phyloP scores from a whole-genome alignment of 2,888 invertebrate species.

The Pachycephus smyrnensis region DNA sequence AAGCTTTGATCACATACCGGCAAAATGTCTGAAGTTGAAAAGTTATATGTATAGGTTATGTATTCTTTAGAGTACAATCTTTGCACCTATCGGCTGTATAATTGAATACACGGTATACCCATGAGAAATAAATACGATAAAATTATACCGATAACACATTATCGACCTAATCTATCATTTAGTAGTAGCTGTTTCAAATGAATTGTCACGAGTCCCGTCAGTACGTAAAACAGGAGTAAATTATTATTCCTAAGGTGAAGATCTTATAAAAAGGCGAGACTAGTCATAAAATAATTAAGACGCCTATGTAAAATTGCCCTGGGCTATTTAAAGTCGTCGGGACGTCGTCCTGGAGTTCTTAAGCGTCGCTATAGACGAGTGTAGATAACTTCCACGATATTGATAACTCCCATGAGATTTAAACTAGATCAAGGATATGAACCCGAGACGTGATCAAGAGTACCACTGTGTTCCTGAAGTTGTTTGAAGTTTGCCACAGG shows the following conservation, averaged over 20 bases:
- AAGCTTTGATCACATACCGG: not conserved
- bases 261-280: not conserved
- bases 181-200: not conserved
- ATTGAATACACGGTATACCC: not conserved
- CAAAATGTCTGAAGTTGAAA: not conserved
- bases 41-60: not conserved
- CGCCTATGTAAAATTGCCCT: not conserved
- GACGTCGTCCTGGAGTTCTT: not conserved
- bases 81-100: not conserved
- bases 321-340: not conserved
- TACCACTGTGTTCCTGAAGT: not conserved
- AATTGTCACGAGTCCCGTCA: not conserved
- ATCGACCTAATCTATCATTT: not conserved
- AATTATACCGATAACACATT: not conserved
- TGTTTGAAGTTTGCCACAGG: not conserved
- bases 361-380: not conserved
- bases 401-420: not conserved
- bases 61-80: not conserved
- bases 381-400: not conserved
- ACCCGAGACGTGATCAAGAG: not conserved
- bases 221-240: not conserved
- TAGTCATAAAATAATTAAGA: not conserved
- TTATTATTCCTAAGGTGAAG: not conserved
- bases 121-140: not conserved
- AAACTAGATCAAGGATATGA: not conserved